These are phyloP conservation scores for Ophioderma brevispina DNA, from an alignment of 35 echinoderm and acorn worm genomes.

Conservation along the genomic window DNA sequence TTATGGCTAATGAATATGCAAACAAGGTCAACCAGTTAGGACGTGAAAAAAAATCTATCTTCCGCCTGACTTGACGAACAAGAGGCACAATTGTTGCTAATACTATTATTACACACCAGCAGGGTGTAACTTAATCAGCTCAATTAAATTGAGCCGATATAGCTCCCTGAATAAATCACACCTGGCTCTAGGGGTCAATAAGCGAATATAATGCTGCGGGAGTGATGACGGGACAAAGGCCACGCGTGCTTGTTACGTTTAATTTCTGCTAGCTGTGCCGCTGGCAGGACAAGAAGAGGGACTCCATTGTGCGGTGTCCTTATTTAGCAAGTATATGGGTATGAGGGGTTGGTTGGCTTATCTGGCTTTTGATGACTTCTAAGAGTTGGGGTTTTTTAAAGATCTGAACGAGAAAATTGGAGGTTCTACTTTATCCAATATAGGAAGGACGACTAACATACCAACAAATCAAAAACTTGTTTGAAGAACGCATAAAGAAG, in stretches of 20 bases:
- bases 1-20: neutral
- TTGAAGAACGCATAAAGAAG: no score
- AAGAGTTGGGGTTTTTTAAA: no score
- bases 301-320: no score
- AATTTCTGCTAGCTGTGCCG: neutral
- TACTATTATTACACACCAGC: neutral
- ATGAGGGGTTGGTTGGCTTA: no score
- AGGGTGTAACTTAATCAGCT: neutral
- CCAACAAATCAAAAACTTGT: no score
- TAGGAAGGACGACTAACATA: no score
- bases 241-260: neutral
- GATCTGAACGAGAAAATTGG: no score
- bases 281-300: neutral
- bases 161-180: neutral
- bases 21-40: neutral
- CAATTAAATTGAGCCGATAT: constrained; percentile 10
- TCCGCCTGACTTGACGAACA: neutral
- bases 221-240: neutral
- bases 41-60: neutral
- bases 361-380: no score
- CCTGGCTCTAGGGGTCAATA: neutral
- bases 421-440: no score
- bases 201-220: neutral
- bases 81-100: neutral
- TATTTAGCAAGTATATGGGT: no score